Conservation (phyloP, 2,113 vertebrate genomes). For the Crotalus tigris region DNA sequence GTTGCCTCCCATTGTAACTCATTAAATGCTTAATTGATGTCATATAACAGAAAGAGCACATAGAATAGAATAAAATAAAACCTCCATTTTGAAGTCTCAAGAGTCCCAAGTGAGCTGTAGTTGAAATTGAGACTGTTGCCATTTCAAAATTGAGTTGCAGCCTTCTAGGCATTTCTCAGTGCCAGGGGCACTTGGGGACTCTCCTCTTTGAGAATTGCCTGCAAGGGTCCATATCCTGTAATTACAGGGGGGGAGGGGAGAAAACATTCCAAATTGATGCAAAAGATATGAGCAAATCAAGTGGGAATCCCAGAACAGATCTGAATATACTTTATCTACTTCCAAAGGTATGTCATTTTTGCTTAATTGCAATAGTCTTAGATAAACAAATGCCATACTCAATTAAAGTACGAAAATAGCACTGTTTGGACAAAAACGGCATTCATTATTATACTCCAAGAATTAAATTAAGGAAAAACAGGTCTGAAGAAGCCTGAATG, state of each 20-base stretch:
- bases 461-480: not conserved
- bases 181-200: constrained; percentile 46
- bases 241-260: constrained; percentile 44
- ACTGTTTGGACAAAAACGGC: not conserved
- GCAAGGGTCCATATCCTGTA: constrained; percentile 53
- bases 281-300: constrained; percentile 49
- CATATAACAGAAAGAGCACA: constrained; percentile 34
- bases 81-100: constrained; percentile 49
- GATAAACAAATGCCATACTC: not conserved
- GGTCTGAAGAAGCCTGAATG: not conserved
- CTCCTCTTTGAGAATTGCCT: constrained; percentile 51
- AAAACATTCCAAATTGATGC: constrained; percentile 59
- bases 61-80: constrained; percentile 28
- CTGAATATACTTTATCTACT: not conserved
- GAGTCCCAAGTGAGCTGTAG: constrained; percentile 45
- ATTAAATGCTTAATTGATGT: constrained; percentile 63
- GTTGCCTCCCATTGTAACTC: constrained; percentile 59
- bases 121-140: constrained; percentile 30
- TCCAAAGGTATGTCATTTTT: not conserved
- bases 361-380: not conserved
- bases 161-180: constrained; percentile 59
- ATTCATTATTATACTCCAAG: not conserved
- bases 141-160: constrained; percentile 55
- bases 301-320: constrained; percentile 13
- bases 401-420: not conserved